A percentile compares a stretch with the other conserved stretches of the same genome.
These are phyloP conservation scores for Nerophis ophidion DNA, from an alignment of 2,113 vertebrate species.

Conservation along the genomic window DNA sequence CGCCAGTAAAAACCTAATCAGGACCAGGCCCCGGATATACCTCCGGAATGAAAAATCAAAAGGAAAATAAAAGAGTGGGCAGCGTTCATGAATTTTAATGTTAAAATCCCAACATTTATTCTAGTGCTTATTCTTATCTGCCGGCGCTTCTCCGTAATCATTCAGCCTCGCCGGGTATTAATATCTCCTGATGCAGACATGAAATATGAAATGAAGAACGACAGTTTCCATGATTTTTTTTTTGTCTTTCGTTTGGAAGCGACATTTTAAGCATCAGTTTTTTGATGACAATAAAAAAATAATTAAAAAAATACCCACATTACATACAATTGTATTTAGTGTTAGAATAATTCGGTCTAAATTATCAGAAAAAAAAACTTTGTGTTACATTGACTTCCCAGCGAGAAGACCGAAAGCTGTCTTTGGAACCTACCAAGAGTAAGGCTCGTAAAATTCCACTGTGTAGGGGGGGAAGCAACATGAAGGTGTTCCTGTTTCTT, in stretches of 20 bases:
- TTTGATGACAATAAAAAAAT: no score
- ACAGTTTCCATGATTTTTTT: background rate
- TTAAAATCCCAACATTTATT: conserved; percentile 51
- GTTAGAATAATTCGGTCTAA: no score
- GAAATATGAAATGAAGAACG: background rate
- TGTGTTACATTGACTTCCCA: no score
- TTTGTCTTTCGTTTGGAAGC: background rate
- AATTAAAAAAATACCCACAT: no score
- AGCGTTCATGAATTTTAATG: conserved; percentile 63
- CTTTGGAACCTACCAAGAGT: no score
- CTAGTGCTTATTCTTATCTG: conserved; percentile 53
- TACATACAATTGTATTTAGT: no score
- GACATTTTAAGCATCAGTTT: background rate
- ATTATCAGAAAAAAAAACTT: no score
- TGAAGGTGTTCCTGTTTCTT: no score
- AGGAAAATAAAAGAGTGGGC: conserved; percentile 27
- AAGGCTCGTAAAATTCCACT: no score
- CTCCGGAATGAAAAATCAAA: conserved; percentile 37
- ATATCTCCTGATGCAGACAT: conserved; percentile 16
- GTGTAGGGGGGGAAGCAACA: no score
- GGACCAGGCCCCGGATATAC: conserved; percentile 45
- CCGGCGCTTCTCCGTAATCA: conserved; percentile 44
- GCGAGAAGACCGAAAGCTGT: no score
- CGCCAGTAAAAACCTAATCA: conserved; percentile 42
- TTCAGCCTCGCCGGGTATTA: conserved; percentile 36